Base-by-base conservation (phyloP, 2,888 invertebrate genomes). In the Chrysina gloriosa region DNA sequence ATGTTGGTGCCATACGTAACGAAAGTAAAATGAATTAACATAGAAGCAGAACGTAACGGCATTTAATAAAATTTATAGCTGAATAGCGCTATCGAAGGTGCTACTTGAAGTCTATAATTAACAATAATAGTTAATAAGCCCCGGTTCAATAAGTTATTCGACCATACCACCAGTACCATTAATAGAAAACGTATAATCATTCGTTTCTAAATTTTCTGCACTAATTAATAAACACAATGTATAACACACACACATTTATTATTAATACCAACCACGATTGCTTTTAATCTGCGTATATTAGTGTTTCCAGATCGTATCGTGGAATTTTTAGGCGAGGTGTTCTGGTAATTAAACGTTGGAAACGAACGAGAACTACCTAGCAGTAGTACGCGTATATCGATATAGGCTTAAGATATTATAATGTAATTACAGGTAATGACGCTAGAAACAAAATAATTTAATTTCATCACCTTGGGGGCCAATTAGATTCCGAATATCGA, bases 391-490 rank as follows among this genome's bases (percentile, higher is more conserved):
- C 29, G 16, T 50, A 63, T 52, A 27, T 50, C 50, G 52, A 67
- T 63, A 67, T 50, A 39, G 63, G 67, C 39, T 52, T 63, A 48
- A 68, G 58, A 65, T 68, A 68, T 64, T 56, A 68, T 65, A 68
- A 65, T 65, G 56, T 65, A 68, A 68, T 68, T 65, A 65, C 68
- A 58, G 47, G 68, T 68, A 68, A 68, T 68, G 64, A 68, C 56
- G 65, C 34, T 68, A 48, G 65, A 67, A 67, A 67, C 67, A 67
- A 67, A 67, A 67, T 67, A 67, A 65, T 68, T 68, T 68, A 68
- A 65, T 65, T 68, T 50, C 65, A 58, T 65, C 68, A 61, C 68
- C 63, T 64, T 54, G 58, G 68, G 68, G 68, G 68, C 65, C 68
- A 61, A 61, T 65, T 65, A 68, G 65, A 68, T 68, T 65, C 64